Base-by-base conservation (phyloP, 2,888 invertebrate genomes). In the Zootermopsis nevadensis region DNA sequence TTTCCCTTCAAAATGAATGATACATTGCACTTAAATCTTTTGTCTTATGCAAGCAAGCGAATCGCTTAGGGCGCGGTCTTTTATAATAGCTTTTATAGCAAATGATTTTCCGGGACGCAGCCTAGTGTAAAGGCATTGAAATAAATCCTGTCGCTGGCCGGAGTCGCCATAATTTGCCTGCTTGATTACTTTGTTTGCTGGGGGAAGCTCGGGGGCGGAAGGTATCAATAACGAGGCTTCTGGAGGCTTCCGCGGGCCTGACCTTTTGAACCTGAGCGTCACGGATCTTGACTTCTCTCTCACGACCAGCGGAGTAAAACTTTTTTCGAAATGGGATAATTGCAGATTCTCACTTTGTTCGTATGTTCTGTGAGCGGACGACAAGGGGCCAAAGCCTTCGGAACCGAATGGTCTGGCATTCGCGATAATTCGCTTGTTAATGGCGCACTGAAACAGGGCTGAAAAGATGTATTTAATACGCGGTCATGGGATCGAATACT, bases 21-120 rank as follows among this genome's bases (percentile, higher is more conserved):
- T 31, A 69, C 31, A 69, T 69, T 1, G 55, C 53, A 77, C 53
- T 77, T 77, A 77, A 77, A 77, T 77, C 77, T 77, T 77, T 53
- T 77, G 77, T 77, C 77, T 77, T 77, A 77, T 77, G 77, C 77
- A 77, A 77, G 77, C 77, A 77, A 77, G 77, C 77, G 77, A 33
- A 77, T 77, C 77, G 55, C 4, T n/a, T 27, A 77, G 77, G 77
- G 77, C 31, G 77, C 77, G 77, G 77, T 55, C 53, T 31, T 30
- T 48, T 77, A 77, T 77, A 77, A 48, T 77, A 48, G 77, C 77
- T 77, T 77, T 77, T 77, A 77, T 77, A 77, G 77, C 77, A 77
- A 77, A 77, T 77, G 48, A 55, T 38, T 53, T 77, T 53, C 77
- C 53, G 77, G 77, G 31, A n/a, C 48, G 48, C 77, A 77, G 77